Evolutionary conservation across 2,888 invertebrate genomes (phyloP), one percentile per base, ranked within the genome.

Genomic region (Lochmaea capreae): DNA sequence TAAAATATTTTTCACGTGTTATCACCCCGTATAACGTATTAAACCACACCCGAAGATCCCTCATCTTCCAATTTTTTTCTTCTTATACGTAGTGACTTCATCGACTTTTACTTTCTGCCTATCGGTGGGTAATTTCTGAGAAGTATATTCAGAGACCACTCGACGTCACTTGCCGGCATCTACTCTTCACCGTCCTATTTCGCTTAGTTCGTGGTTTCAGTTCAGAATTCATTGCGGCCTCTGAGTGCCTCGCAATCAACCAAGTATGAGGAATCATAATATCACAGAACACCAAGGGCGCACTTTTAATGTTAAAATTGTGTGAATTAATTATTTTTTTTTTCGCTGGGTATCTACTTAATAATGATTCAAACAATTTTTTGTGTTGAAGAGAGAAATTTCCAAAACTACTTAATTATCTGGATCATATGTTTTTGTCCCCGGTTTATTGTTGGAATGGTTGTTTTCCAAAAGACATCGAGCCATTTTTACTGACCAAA

Each of bases 101-200:
- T 26, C 26, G 33, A 14, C 39, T 39, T n/a, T 59, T 59, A 22
- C 59, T 39, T 39, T 33, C 61, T 61, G 54, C 54, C 33, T 33
- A 61, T 61, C 61, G 61, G 16, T 14, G 39, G 33, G 67, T 58
- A 59, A 59, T 67, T 67, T 67, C 59, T 16, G 59, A 59, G 67
- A 42, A 69, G 79, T 78, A 85, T 84, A 85, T 84, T 85, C 84
- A 83, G 82, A 83, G 84, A 82, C 85, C 86, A 86, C 87, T 87
- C 81, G 80, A 87, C 84, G 87, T 87, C 87, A 87, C 84, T 86
- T 86, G 86, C 87, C 85, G 80, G 81, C 80, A 76, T 77, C 79
- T 77, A 80, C 79, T 84, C 67, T 72, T 26, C 57, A 66, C 49
- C 57, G 63, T 52, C 9, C 49, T 26, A 26, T 52, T 65, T 57